A percentile compares a stretch with the other conserved stretches of the same genome.
Evolutionary conservation across 2,888 invertebrate genomes (phyloP).

Genomic region (Tipula vernalis): DNA sequence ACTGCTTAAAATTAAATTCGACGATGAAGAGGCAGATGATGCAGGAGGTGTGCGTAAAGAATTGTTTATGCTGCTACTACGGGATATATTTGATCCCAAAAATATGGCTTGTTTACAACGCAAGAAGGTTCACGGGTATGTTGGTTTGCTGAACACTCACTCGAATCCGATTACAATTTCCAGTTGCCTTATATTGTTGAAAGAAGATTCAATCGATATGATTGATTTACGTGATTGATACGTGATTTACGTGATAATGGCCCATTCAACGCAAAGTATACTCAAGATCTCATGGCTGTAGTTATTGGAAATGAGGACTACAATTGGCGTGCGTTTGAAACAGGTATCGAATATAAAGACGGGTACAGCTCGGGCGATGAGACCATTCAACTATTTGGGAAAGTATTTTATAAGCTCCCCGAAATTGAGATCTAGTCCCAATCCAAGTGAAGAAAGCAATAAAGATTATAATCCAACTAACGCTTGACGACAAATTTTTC

Average conservation of each 20-base stretch:
- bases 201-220: constrained; percentile 54
- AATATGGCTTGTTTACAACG: constrained; percentile 94
- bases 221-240: constrained; percentile 70
- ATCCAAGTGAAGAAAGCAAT: constrained; percentile 91
- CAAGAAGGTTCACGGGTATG: constrained; percentile 80
- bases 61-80: constrained; percentile 83
- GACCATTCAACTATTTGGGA: constrained; percentile 78
- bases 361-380: constrained; percentile 48
- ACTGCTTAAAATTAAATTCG: constrained; percentile 72
- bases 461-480: constrained; percentile 84
- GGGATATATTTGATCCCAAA: constrained; percentile 90
- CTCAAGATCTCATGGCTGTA: constrained; percentile 78
- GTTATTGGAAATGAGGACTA: constrained; percentile 89
- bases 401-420: constrained; percentile 76
- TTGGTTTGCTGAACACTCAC: constrained; percentile 83
- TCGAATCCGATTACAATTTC: constrained; percentile 87
- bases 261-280: constrained; percentile 64
- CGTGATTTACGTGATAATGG: no score
- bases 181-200: constrained; percentile 76
- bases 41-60: constrained; percentile 95
- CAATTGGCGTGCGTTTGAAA: constrained; percentile 84
- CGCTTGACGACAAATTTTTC: constrained; percentile 69
- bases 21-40: constrained; percentile 92
- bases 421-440: constrained; percentile 79
- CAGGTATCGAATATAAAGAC: constrained; percentile 73